Evolutionary conservation across 2,113 vertebrate genomes (phyloP).

Genomic region (Microtus pennsylvanicus): DNA sequence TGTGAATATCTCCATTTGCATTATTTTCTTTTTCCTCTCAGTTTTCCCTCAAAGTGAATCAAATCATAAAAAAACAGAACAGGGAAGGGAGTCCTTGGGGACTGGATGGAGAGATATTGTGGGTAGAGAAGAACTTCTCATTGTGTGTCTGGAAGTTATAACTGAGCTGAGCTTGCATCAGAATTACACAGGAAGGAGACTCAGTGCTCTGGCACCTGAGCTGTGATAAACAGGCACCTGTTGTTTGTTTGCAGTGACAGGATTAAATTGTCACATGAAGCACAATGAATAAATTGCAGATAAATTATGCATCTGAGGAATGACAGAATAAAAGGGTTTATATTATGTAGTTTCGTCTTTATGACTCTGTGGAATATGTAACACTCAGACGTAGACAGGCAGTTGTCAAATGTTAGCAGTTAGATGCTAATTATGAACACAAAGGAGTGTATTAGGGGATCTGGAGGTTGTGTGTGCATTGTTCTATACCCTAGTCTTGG

Average conservation of each 20-base stretch:
- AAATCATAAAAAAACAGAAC: not conserved
- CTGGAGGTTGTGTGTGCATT: too few relatives aligned
- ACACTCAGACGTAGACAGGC: not conserved
- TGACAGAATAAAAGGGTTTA: not conserved
- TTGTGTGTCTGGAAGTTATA: not conserved
- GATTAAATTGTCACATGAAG: not conserved
- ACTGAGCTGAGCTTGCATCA: not conserved
- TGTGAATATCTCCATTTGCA: not conserved
- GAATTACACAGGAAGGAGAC: not conserved
- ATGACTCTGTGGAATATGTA: not conserved
- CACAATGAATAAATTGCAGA: not conserved
- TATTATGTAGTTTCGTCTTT: not conserved
- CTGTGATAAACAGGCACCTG: not conserved
- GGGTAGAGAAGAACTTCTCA: not conserved
- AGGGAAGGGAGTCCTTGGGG: not conserved
- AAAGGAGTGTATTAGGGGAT: not conserved
- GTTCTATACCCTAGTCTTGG: not conserved
- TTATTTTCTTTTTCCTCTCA: not conserved
- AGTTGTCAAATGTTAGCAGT: not conserved
- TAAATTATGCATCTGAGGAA: not conserved
- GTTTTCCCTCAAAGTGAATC: not conserved
- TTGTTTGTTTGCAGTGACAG: not conserved
- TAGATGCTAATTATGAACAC: not conserved
- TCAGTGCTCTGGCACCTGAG: not conserved
- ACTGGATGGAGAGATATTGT: not conserved